Evolutionary conservation across 2,888 invertebrate species (phyloP), one percentile per base, ranked within the genome.

Genomic region (Drosophila greeni): DNA sequence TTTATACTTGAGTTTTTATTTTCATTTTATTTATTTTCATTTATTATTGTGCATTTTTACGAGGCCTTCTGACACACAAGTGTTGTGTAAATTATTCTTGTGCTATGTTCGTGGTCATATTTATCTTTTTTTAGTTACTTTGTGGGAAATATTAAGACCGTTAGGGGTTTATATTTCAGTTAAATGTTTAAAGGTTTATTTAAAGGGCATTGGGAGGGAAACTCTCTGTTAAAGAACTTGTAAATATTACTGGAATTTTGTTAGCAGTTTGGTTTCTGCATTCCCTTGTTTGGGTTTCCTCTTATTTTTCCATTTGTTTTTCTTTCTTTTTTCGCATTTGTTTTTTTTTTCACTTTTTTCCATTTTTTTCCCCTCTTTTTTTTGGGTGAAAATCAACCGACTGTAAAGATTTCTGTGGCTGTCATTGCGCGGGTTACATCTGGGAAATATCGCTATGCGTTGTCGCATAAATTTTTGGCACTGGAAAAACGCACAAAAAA

Each of bases 371-470:
- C 4, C 40, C 11, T 20, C 20, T 36, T 64, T 16, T 51, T 52
- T 51, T 43, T 39, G n/a, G 37, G 20, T 20, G 52, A 48, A 53
- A 61, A 24, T 43, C 67, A 67, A 69, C 67, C 53, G 34, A 60
- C 48, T 49, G 56, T 58, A 29, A 54, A 56, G 69, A 58, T 70
- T 66, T 49, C 45, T 57, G 18, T 51, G 52, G 55, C 43, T 29
- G 43, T 18, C 20, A 31, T 16, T 36, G 54, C 14, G 43, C 23
- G 54, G 51, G 65, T 40, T 55, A 64, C 67, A 53, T 53, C 61
- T 67, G 67, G 53, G 52, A 48, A 69, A 69, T 49, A 48, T 60
- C 48, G 47, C 60, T 14, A 69, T 67, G 69, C 66, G 60, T 68
- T 67, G 70, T 53, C 69, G 52, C 66, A 67, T 64, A 62, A 36